Base-by-base conservation (phyloP, 1,140 invertebrate genomes). In the Heliconius hewitsoni region DNA sequence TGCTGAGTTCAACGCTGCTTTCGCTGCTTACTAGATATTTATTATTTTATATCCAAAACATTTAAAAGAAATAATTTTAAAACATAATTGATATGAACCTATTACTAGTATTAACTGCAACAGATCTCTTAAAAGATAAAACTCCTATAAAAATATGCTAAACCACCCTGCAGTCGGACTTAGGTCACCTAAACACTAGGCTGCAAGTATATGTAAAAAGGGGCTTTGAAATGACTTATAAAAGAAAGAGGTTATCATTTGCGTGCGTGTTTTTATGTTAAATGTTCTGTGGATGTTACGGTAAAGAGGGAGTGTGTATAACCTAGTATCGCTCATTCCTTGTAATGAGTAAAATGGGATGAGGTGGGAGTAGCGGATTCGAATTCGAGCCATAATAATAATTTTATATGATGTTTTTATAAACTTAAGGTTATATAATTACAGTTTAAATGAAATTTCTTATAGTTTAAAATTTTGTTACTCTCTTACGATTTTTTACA, bases 181-280 rank as follows among this genome's bases (percentile, higher is more conserved):
- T 30, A 66, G 60, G 60, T 66, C 60, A 66, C 60, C 27, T 66
- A 66, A 27, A 66, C 30, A 66, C 60, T 66, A 66, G 23, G 27
- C 60, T 66, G 27, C n/a, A 66, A 30, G 60, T 66, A 66, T 30
- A 66, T 66, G 13, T 66, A n/a, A 30, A 66, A 66, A 66, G 60
- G 60, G 23, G 60, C 27, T 30, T 66, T 30, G 60, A 66, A 66
- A 66, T 16, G 23, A 66, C 60, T 66, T 66, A 66, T 66, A 66
- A 66, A 66, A 66, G 60, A 66, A 66, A 66, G 60, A 66, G 60
- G 60, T 66, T 66, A 66, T 66, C 60, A 66, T 66, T 66, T 66
- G 60, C 60, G 60, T 66, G 60, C 27, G 60, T 66, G 60, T 66
- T 27, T 66, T 30, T 66, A 66, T 66, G 60, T 66, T 66, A 30